phyloP scores from a whole-genome alignment of 2,113 vertebrate species.

The Malurus alboscapulatus region DNA sequence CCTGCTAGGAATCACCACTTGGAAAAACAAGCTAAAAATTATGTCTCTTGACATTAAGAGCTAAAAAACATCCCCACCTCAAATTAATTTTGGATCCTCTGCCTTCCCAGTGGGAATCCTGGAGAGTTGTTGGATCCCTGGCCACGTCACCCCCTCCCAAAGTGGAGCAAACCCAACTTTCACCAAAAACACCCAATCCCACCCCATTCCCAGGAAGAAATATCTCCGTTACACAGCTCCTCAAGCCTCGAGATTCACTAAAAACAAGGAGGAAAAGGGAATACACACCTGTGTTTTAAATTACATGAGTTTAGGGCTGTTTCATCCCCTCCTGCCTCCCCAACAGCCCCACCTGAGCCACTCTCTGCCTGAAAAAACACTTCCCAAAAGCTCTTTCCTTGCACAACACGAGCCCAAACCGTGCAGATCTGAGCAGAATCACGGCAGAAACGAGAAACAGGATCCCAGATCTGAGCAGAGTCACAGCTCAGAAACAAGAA shows the following conservation, averaged over 20 bases:
- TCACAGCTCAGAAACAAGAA: neutral
- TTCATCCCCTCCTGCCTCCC: neutral
- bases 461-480: neutral
- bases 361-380: neutral
- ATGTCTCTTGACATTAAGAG: neutral
- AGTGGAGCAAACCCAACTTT: neutral
- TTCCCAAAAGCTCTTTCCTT: neutral
- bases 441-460: neutral
- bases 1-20: neutral
- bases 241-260: neutral
- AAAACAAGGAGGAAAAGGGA: neutral
- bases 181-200: neutral
- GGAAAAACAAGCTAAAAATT: neutral
- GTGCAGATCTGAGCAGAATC: fast-evolving
- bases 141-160: fast-evolving
- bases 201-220: neutral
- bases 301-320: neutral
- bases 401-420: fast-evolving
- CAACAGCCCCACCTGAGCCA: neutral
- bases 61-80: neutral
- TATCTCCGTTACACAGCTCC: neutral
- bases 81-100: neutral
- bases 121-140: neutral
- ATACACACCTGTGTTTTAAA: neutral
- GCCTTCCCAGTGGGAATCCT: neutral